These are phyloP conservation scores for Pecten maximus DNA, from an alignment of 2,888 invertebrate genomes.

Conservation along the genomic window DNA sequence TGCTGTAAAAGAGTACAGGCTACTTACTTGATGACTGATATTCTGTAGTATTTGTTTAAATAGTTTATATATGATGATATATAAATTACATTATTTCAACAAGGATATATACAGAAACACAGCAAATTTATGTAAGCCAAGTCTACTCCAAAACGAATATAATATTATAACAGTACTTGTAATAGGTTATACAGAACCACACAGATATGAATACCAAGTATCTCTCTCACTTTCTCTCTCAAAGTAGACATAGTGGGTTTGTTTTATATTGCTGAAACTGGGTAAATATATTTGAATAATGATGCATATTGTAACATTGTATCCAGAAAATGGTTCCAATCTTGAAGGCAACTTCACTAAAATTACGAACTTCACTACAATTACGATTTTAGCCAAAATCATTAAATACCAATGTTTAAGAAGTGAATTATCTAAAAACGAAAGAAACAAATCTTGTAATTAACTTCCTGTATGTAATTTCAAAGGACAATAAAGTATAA, in stretches of 20 bases:
- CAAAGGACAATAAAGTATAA: not conserved
- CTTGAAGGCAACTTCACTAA: not conserved
- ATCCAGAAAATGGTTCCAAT: not conserved
- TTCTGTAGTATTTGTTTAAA: conserved; percentile 10
- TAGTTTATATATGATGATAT: not conserved
- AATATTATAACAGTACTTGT: no score
- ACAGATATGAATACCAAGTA: not conserved
- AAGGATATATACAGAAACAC: not conserved
- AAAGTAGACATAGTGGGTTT: not conserved
- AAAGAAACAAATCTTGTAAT: not conserved
- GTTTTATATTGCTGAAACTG: not conserved
- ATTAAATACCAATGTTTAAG: not conserved
- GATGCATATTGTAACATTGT: not conserved
- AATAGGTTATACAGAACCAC: not conserved
- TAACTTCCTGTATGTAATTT: not conserved
- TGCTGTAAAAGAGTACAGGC: conserved; percentile 14
- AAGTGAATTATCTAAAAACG: not conserved
- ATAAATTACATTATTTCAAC: not conserved
- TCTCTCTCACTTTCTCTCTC: not conserved
- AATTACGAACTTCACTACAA: not conserved
- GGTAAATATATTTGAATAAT: not conserved
- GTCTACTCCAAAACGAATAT: not conserved
- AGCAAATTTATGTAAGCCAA: not conserved
- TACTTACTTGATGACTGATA: conserved; percentile 27
- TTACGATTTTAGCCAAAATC: not conserved